phyloP scores from a whole-genome alignment of 2,888 invertebrate species.

The Conomelus anceps region DNA sequence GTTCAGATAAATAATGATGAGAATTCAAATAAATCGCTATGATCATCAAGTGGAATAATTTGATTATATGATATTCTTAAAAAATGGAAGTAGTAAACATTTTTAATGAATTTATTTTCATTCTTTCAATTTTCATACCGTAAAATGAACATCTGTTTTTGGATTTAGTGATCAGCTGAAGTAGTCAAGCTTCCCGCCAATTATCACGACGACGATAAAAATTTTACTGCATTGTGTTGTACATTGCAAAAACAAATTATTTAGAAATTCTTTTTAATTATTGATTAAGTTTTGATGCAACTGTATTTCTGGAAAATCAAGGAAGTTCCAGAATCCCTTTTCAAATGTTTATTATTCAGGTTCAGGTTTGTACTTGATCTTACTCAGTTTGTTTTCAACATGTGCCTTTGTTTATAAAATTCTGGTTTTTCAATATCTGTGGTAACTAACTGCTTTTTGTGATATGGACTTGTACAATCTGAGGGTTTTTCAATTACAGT shows the following conservation, averaged over 20 bases:
- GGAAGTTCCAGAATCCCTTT: not conserved
- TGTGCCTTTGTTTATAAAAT: not conserved
- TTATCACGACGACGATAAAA: not conserved
- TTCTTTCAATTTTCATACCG: too few relatives aligned
- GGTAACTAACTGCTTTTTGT: too few relatives aligned
- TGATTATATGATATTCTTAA: too few relatives aligned
- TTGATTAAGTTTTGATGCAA: not conserved
- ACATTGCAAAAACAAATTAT: too few relatives aligned
- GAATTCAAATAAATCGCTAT: too few relatives aligned
- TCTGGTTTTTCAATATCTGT: not conserved
- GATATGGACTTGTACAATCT: too few relatives aligned
- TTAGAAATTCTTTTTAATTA: not conserved
- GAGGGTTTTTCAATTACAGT: too few relatives aligned
- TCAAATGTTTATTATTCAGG: not conserved
- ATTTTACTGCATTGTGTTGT: not conserved
- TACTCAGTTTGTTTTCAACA: not conserved
- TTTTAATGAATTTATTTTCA: too few relatives aligned
- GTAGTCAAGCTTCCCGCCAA: not conserved
- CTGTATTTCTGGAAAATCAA: not conserved
- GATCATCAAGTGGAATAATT: too few relatives aligned
- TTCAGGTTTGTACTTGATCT: not conserved
- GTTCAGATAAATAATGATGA: too few relatives aligned
- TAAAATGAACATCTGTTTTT: too few relatives aligned
- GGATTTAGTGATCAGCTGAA: not conserved
- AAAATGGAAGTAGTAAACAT: too few relatives aligned